Conservation (phyloP, 2,888 invertebrate species). For the Megastigmus dorsalis region DNA sequence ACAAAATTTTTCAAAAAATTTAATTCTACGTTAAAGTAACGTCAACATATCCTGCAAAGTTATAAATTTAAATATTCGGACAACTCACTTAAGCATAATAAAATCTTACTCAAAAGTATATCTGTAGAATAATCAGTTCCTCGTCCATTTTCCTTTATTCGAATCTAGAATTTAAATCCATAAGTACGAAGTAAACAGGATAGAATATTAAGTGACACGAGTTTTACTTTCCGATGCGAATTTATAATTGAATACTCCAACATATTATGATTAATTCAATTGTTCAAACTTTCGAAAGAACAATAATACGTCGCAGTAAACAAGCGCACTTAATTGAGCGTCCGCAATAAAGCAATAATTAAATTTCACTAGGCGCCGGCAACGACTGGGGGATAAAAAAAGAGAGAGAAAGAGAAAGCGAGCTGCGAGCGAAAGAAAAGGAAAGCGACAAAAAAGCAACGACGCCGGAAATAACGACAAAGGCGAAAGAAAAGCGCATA, state of each 20-base stretch:
- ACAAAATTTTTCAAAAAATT: too few relatives aligned
- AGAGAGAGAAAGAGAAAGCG: background rate
- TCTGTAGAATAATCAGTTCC: too few relatives aligned
- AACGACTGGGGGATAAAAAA: too few relatives aligned
- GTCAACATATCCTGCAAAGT: too few relatives aligned
- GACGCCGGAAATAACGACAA: slow-evolving; percentile 22
- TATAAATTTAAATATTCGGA: too few relatives aligned
- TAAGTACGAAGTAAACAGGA: too few relatives aligned
- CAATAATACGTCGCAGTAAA: slow-evolving; percentile 1
- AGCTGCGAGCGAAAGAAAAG: background rate
- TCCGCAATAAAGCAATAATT: slow-evolving; percentile 29
- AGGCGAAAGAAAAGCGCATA: slow-evolving; percentile 5
- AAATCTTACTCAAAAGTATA: too few relatives aligned
- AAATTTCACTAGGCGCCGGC: slow-evolving; percentile 18
- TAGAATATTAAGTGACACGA: too few relatives aligned
- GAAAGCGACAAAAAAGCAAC: background rate
- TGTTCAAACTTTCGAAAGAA: slow-evolving; percentile 11
- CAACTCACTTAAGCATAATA: too few relatives aligned
- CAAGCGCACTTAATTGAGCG: slow-evolving; percentile 24
- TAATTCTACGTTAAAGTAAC: too few relatives aligned
- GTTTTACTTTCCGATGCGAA: slow-evolving; percentile 18
- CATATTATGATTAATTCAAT: slow-evolving; percentile 31
- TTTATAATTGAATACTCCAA: slow-evolving; percentile 28
- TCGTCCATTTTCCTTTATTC: too few relatives aligned
- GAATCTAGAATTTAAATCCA: too few relatives aligned